Conservation (phyloP, 64 coral and sea anemone species). For the Porites australiensis region DNA sequence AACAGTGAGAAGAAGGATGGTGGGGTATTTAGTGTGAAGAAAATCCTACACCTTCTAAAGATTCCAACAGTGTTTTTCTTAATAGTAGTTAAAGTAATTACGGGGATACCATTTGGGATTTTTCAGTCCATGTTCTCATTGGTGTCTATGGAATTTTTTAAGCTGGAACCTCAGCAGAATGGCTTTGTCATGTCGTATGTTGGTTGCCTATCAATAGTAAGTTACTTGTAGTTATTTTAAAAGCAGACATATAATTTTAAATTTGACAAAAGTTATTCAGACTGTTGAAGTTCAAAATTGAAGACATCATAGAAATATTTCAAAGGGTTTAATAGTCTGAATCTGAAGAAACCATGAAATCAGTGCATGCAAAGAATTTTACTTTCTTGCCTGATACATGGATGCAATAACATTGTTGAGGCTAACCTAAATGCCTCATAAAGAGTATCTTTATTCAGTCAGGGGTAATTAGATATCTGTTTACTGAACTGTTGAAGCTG, state of each 20-base stretch:
- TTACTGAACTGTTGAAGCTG: too few species aligned
- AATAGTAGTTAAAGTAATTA: slow-evolving; percentile 77
- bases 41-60: slow-evolving; percentile 77
- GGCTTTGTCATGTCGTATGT: slow-evolving; percentile 97
- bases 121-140: slow-evolving; percentile 98
- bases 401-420: too few species aligned
- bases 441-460: too few species aligned
- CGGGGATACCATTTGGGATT: slow-evolving; percentile 92
- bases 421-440: too few species aligned
- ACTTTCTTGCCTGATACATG: too few species aligned
- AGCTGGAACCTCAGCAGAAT: slow-evolving; percentile 93
- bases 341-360: too few species aligned
- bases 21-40: slow-evolving; percentile 79
- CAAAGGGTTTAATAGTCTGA: too few species aligned
- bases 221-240: slow-evolving; percentile 15
- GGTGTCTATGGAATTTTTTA: slow-evolving; percentile 94
- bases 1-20: neutral
- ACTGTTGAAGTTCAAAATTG: too few species aligned
- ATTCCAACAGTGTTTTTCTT: slow-evolving; percentile 81
- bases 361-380: too few species aligned
- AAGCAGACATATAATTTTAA: neutral
- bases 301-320: too few species aligned
- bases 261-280: too few species aligned
- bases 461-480: too few species aligned
- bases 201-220: slow-evolving; percentile 95